A percentile compares a stretch with the other conserved stretches of the same genome.
Conservation (phyloP, 2,888 invertebrate species). For the Harpalus rufipes region DNA sequence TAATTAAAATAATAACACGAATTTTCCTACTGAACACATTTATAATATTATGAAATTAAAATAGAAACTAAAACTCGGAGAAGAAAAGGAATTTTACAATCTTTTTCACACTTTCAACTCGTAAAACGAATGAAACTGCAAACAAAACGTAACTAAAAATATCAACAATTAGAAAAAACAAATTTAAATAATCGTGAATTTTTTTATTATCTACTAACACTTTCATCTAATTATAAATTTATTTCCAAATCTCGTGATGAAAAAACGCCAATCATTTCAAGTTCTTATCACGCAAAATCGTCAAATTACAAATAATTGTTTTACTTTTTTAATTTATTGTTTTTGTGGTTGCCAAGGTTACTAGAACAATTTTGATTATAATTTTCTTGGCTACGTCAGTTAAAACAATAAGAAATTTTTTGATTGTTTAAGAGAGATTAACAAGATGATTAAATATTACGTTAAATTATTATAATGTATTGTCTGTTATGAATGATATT, state of each 20-base stretch:
- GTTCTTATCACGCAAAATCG: slow-evolving; percentile 31
- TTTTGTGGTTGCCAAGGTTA: slow-evolving; percentile 46
- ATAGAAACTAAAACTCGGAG: not conserved
- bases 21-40: slow-evolving; percentile 25
- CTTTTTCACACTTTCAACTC: slow-evolving; percentile 24
- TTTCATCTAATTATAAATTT: slow-evolving; percentile 40
- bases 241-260: slow-evolving; percentile 27
- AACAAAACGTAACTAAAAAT: slow-evolving; percentile 24
- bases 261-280: slow-evolving; percentile 28
- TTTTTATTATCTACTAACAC: slow-evolving; percentile 2
- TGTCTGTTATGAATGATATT: not conserved
- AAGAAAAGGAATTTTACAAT: not conserved
- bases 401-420: not conserved
- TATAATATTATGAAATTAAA: not conserved
- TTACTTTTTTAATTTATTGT: slow-evolving; percentile 43
- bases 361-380: slow-evolving; percentile 20
- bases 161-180: slow-evolving; percentile 4
- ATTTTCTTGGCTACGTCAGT: slow-evolving; percentile 20
- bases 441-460: not conserved
- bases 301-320: slow-evolving; percentile 53
- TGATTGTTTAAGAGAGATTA: not conserved
- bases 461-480: not conserved
- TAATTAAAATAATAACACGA: slow-evolving; percentile 29
- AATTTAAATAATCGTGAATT: slow-evolving; percentile 40
- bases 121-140: not conserved